These are phyloP conservation scores for Sceliomorpha sp. DNA, from an alignment of 2,888 invertebrate genomes.

Conservation along the genomic window DNA sequence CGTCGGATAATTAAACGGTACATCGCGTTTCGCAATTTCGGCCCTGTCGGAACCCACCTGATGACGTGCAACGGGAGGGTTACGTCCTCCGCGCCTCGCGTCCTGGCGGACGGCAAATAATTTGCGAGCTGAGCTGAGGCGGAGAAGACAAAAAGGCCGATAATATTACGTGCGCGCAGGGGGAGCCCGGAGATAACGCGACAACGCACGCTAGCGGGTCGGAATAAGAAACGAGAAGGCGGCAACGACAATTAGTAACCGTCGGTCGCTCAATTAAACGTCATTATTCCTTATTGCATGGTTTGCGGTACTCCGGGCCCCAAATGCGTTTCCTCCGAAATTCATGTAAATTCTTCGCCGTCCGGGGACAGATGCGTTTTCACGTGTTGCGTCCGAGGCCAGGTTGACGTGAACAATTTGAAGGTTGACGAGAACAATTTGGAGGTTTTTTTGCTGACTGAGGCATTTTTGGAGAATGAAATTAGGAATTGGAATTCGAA, in stretches of 20 bases:
- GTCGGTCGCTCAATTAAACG: conserved; percentile 37
- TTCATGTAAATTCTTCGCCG: no score
- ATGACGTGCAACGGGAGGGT: conserved; percentile 4
- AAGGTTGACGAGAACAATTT: no score
- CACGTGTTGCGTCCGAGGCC: no score
- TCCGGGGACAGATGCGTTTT: no score
- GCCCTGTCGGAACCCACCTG: conserved; percentile 16
- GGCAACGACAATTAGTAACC: conserved; percentile 44
- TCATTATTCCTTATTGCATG: conserved; percentile 26
- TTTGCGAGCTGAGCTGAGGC: conserved; percentile 1
- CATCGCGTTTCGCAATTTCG: conserved; percentile 26
- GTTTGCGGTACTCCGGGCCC: conserved; percentile 16
- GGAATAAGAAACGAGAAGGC: conserved; percentile 39
- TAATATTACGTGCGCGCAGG: conserved; percentile 19
- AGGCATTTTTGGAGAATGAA: no score
- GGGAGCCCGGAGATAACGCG: conserved; percentile 34
- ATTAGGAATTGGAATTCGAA: no score
- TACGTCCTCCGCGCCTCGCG: conserved; percentile 23
- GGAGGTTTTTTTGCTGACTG: no score
- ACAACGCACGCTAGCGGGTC: conserved; percentile 20
- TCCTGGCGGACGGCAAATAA: conserved; percentile 26
- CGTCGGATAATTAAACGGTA: conserved; percentile 47
- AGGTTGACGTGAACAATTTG: no score
- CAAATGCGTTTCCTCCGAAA: no score
- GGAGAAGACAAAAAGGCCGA: conserved; percentile 1